Conservation (phyloP, 1,140 invertebrate genomes). For the Pissodes strobi region DNA sequence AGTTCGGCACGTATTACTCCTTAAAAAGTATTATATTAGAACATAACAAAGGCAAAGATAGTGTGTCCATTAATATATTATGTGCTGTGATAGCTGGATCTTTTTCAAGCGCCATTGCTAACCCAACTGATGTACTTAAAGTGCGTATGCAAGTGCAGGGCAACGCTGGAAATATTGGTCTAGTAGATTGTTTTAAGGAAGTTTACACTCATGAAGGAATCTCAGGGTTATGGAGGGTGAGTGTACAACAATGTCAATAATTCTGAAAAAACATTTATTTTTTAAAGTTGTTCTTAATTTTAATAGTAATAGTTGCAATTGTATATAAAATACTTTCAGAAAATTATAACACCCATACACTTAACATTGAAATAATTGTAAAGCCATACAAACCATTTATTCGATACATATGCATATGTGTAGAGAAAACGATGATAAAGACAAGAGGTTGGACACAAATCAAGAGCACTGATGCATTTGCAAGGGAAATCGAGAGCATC, state of each 20-base stretch:
- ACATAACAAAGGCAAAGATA: conserved; percentile 68
- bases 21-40: conserved; percentile 73
- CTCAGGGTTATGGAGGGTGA: conserved; percentile 83
- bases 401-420: too few species aligned
- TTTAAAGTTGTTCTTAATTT: too few species aligned
- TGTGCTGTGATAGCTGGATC: conserved; percentile 86
- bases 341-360: too few species aligned
- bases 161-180: conserved; percentile 59
- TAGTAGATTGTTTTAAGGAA: conserved; percentile 77
- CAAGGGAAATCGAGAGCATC: too few species aligned
- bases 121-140: conserved; percentile 98
- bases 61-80: conserved; percentile 78
- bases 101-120: conserved; percentile 92
- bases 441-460: too few species aligned
- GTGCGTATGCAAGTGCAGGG: conserved; percentile 87
- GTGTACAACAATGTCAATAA: conserved; percentile 22
- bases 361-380: too few species aligned
- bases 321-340: too few species aligned
- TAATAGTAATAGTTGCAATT: too few species aligned
- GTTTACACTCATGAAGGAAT: conserved; percentile 82
- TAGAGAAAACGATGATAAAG: too few species aligned
- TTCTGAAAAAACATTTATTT: too few species aligned
- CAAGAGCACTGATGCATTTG: too few species aligned
- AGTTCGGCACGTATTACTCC: conserved; percentile 95
- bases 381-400: too few species aligned